Base-by-base conservation (phyloP, 1,140 invertebrate genomes). In the Onthophagus taurus region DNA sequence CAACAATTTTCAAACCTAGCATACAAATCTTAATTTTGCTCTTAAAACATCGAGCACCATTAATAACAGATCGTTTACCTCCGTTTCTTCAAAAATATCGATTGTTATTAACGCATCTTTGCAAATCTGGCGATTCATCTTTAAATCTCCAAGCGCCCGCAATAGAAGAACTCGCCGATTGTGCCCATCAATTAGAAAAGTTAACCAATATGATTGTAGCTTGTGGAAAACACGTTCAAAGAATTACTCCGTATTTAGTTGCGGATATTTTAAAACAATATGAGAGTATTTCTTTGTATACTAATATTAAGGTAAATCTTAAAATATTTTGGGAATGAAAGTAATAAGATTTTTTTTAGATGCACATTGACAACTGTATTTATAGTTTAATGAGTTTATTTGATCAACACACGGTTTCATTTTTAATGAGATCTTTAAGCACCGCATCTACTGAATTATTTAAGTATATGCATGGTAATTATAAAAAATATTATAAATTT, bases 401-500 rank as follows among this genome's bases (percentile, higher is more conserved):
- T 52, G 60, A 62, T 44, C 48, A 56, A 44, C 60, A 62, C 46
- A 55, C 53, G 7, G 42, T 59, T 11, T 51, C 55, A n/a, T 60
- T 52, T 42, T 42, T 60, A 14, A 50, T 55, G 48, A 46, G 58
- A 44, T 49, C 50, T 9, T 45, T 62, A 21, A 56, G 54, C 11
- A 52, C n/a, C 29, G 53, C 58, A 12, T 62, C 57, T 2, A 59
- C 57, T 9, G 58, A 62, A 49, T 48, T 62, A 49, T 62, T 62
- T 39, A 60, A 62, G 46, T 49, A 54, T 35, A 50, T 59, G 44
- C 53, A 58, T 38, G 51, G 57, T 20, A 48, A 59, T 53, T 64
- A 62, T 38, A 64, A 57, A 29, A 63, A 58, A 53, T 63, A 56
- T 53, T 60, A 64, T 45, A 57, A 48, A 45, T 63, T 61, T 51